A percentile compares a stretch with the other conserved stretches of the same genome.
phyloP scores from a whole-genome alignment of 1,140 invertebrate species.

The Colletes latitarsis region DNA sequence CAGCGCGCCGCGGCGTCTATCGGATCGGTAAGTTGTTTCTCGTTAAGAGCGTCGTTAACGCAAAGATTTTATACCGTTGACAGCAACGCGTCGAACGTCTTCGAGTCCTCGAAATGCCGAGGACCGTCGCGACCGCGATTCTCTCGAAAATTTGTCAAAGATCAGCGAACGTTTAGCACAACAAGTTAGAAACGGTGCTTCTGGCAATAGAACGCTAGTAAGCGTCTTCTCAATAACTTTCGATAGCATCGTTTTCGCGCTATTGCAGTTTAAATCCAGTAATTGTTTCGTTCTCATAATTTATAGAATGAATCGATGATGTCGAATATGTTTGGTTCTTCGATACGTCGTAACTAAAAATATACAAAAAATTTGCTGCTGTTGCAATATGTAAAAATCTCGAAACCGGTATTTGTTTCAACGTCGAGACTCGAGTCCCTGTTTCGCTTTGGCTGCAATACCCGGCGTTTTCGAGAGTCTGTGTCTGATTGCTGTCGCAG shows the following conservation, averaged over 20 bases:
- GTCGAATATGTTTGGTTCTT: no score
- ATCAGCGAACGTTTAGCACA: not conserved
- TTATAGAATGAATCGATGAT: no score
- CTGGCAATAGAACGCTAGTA: no score
- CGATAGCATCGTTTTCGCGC: no score
- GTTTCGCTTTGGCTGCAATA: no score
- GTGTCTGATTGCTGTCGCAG: not conserved
- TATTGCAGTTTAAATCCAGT: not conserved
- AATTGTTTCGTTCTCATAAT: no score
- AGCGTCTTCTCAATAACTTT: not conserved
- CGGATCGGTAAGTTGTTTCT: constrained; percentile 35
- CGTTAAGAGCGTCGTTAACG: constrained; percentile 44
- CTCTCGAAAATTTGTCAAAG: not conserved
- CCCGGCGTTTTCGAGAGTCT: no score
- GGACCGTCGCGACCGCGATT: constrained; percentile 4
- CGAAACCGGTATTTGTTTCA: no score
- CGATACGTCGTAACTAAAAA: no score
- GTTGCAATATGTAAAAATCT: no score
- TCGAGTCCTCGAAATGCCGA: not conserved
- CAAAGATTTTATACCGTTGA: constrained; percentile 23
- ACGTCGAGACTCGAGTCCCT: not conserved
- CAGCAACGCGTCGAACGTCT: not conserved
- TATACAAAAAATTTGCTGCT: no score
- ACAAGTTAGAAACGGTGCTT: no score
- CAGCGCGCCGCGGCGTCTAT: constrained; percentile 14